Evolutionary conservation across 2,888 invertebrate species (phyloP), one percentile per base, ranked within the genome.

Genomic region (Andrena praecox): DNA sequence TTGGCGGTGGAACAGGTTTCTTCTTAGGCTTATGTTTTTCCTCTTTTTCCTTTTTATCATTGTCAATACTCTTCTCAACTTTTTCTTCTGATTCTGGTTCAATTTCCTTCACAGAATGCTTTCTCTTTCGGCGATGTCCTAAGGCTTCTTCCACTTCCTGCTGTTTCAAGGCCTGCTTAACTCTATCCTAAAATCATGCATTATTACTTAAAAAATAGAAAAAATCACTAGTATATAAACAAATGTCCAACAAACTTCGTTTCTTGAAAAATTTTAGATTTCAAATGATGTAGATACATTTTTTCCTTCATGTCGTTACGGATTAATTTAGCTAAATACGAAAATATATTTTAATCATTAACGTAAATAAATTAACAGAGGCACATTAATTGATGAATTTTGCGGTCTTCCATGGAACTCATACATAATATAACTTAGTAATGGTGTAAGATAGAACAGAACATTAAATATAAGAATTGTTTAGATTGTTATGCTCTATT

Each of bases 111-210:
- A 20, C 8, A 29, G 72, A 8, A 42, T 89, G 89, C 93, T 95
- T 95, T 72, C 95, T 92, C 94, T 95, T 96, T 80, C 96, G 94
- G 87, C 95, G 96, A 88, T 96, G 96, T 0, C 97, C 96, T 33
- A 96, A 94, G 68, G 95, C 95, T 62, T 97, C 97, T 89, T 97
- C 97, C 87, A 97, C 96, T 90, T 96, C 96, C 89, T 97, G 96
- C 71, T 95, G 95, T 68, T 95, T 95, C 16, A 98, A 94, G 0
- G 98, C 97, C 85, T 97, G 96, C 92, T 95, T 96, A 0, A 98
- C 97, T 85, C 97, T 95, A 89, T 97, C 94, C 93, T 94, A 75
- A 24, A 86, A 85, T 63, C 35, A 74, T 0, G 56, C 71, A 33
- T n/a, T 52, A 63, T 31, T 59, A 24, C 35, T 68, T 10, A 60